A percentile compares a stretch with the other conserved stretches of the same genome.
Conservation (phyloP, 2,113 vertebrate genomes). For the Eurypyga helias region DNA sequence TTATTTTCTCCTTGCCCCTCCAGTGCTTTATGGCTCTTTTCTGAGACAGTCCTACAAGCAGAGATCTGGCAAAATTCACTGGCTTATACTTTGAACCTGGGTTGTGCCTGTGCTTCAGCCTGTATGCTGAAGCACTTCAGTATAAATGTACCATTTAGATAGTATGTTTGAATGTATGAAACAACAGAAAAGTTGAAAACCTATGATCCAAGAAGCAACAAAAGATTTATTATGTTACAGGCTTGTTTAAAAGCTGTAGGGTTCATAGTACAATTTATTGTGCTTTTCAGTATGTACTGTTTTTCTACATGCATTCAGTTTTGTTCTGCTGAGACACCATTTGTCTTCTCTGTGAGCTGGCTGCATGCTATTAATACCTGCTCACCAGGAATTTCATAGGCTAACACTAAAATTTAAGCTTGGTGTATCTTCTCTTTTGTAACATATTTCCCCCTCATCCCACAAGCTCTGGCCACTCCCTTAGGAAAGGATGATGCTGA, state of each 20-base stretch:
- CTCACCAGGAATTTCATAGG: slow-evolving; percentile 7
- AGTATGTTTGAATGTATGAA: neutral
- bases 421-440: neutral
- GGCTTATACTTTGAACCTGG: neutral
- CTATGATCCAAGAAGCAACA: neutral
- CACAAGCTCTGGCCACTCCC: neutral
- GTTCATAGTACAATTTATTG: neutral
- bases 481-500: neutral
- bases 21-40: neutral
- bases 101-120: neutral
- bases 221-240: neutral
- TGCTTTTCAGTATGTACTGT: neutral
- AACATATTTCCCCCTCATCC: neutral
- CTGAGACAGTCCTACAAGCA: neutral
- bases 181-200: neutral
- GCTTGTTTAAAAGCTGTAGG: slow-evolving; percentile 15
- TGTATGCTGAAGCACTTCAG: neutral
- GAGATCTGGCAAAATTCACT: neutral
- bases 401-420: neutral
- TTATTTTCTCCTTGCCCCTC: neutral
- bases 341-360: neutral
- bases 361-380: neutral
- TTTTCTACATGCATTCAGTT: neutral
- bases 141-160: neutral
- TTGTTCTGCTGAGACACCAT: neutral